These are phyloP conservation scores for Meiosimyza platycephala DNA, from an alignment of 2,888 invertebrate genomes.

Conservation along the genomic window DNA sequence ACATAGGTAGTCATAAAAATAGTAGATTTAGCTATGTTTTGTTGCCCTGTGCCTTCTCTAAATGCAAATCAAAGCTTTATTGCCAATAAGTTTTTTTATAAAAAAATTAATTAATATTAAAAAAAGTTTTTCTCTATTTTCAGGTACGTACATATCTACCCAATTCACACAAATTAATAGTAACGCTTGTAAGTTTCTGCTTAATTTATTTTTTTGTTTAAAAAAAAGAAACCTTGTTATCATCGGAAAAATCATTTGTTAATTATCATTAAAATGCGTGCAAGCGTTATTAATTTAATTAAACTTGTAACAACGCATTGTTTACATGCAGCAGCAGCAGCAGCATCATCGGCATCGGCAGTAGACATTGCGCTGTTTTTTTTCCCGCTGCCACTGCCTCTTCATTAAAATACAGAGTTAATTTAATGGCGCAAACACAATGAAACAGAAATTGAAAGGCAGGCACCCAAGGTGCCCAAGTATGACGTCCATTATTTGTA, in stretches of 20 bases:
- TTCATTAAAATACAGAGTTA: conserved; percentile 4
- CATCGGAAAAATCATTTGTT: not conserved
- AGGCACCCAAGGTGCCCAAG: not conserved
- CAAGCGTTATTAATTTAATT: conserved; percentile 35
- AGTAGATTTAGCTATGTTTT: no score
- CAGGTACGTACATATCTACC: not conserved
- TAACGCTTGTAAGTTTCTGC: not conserved
- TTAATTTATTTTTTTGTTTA: not conserved
- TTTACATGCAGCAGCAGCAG: not conserved
- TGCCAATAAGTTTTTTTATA: no score
- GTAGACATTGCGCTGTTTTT: not conserved
- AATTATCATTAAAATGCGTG: conserved; percentile 31
- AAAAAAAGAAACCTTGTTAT: conserved; percentile 14
- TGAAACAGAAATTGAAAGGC: not conserved
- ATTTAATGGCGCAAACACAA: not conserved
- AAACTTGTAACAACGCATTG: conserved; percentile 9
- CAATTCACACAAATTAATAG: not conserved
- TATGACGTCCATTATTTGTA: conserved; percentile 21
- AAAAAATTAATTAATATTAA: no score
- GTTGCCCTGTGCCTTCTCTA: no score
- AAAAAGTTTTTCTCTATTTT: not conserved
- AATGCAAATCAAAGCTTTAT: no score
- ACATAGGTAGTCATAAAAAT: no score
- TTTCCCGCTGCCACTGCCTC: not conserved
- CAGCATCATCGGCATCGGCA: not conserved